Percentiles rank a stretch among this genome's conserved stretches.
Evolutionary conservation across 53 echinoderm and acorn worm genomes (phyloP).

Genomic region (Henricia sp.): DNA sequence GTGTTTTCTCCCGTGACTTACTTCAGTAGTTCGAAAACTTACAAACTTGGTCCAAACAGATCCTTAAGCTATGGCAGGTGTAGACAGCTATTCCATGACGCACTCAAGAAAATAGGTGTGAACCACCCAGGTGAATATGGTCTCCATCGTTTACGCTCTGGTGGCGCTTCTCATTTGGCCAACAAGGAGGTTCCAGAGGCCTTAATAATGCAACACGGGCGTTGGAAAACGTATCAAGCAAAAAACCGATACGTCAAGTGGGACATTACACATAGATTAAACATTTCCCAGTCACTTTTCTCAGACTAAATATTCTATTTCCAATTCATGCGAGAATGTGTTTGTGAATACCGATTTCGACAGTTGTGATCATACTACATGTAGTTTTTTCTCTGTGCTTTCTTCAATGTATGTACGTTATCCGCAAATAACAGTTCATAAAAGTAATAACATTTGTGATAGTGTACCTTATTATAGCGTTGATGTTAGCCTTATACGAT

Average conservation of each 20-base stretch:
- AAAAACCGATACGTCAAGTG: background rate
- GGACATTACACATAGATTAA: background rate
- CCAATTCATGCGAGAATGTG: background rate
- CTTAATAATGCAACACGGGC: background rate
- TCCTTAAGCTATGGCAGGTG: background rate
- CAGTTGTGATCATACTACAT: too few species aligned
- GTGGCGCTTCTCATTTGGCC: slow-evolving; percentile 2
- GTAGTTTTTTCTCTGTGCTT: too few species aligned
- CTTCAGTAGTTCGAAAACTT: background rate
- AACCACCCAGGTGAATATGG: background rate
- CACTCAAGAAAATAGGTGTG: background rate
- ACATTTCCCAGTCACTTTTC: background rate
- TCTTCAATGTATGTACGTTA: too few species aligned
- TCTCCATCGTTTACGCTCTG: background rate
- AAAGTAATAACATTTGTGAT: too few species aligned
- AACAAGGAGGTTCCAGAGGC: background rate
- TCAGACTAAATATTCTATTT: background rate
- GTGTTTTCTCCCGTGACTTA: background rate
- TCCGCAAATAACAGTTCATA: too few species aligned
- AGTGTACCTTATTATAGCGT: too few species aligned
- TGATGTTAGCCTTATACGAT: too few species aligned
- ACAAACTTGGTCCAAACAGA: background rate
- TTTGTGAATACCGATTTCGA: too few species aligned
- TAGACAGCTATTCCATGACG: background rate
- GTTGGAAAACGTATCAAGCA: background rate